Evolutionary conservation across 53 echinoderm and acorn worm genomes (phyloP), one percentile per base, ranked within the genome.

Genomic region (Echinometra lucunter): DNA sequence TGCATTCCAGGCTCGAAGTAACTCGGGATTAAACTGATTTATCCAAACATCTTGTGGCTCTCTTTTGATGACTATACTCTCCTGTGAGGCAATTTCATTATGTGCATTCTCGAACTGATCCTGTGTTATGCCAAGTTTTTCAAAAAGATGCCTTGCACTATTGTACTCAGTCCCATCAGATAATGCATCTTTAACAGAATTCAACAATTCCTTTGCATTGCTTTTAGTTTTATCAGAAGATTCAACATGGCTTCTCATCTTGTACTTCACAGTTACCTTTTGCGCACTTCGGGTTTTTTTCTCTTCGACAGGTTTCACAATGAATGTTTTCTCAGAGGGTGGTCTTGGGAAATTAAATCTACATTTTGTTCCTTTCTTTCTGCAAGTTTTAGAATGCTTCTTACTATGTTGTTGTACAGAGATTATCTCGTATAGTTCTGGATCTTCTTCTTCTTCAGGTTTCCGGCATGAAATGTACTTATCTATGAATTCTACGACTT

Each of bases 271-370:
- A n/a, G n/a, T n/a, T n/a, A n/a, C n/a, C n/a, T n/a, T n/a, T n/a
- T n/a, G n/a, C n/a, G n/a, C 37, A 21, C 13, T 80, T 11, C 42
- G 40, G 2, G 42, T 9, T 69, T 23, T 6, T 30, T 5, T 32
- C 10, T 69, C 10, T 28, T 69, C 69, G 10, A 10, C 12, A 69
- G 12, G 7, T 69, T 27, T 69, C 4, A 69, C 32, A 69, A 30
- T 69, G 42, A 80, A 40, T 37, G 42, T 92, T 96, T 96, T 25
- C 88, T n/a, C 42, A 60, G 96, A 97, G 92, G 96, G 96, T 88
- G 91, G 96, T 88, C 96, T 95, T 58, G 97, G 97, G 45, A 97
- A 97, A 95, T 97, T 96, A 80, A 95, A 97, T 82, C 97, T 63
- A 88, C 96, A 97, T 19, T 58, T 72, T 63, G 85, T 95, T 58